phyloP scores from a whole-genome alignment of 2,888 invertebrate genomes.

The Choristoneura rosaceana region DNA sequence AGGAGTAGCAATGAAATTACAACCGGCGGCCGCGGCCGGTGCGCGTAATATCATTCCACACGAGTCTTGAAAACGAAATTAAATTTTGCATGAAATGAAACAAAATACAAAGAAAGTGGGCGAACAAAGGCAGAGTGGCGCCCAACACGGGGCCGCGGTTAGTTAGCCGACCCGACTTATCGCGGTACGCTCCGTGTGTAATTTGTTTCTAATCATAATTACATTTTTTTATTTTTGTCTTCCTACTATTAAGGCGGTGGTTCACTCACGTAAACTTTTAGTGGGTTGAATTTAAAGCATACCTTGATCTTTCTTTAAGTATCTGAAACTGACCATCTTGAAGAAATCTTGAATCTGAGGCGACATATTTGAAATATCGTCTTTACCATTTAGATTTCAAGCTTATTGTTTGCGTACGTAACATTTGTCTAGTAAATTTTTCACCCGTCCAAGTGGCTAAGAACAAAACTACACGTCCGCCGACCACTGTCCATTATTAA shows the following conservation, averaged over 20 bases:
- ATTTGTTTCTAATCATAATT: constrained; percentile 82
- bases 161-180: constrained; percentile 65
- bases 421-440: constrained; percentile 31
- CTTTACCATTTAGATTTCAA: constrained; percentile 3
- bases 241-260: constrained; percentile 45
- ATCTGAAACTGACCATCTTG: not conserved
- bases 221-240: constrained; percentile 68
- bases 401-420: not conserved
- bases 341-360: not conserved
- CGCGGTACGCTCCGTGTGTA: constrained; percentile 63
- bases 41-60: constrained; percentile 82
- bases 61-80: constrained; percentile 86
- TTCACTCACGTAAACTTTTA: constrained; percentile 40
- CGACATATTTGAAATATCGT: not conserved
- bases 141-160: constrained; percentile 69
- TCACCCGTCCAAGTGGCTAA: constrained; percentile 47
- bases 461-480: constrained; percentile 54
- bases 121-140: constrained; percentile 78
- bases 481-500: constrained; percentile 60
- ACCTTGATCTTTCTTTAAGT: not conserved
- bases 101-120: constrained; percentile 84
- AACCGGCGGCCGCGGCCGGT: constrained; percentile 72
- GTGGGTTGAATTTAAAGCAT: not conserved
- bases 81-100: constrained; percentile 85
- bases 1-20: constrained; percentile 81